These are phyloP conservation scores for Epinotia nisella DNA, from an alignment of 2,888 invertebrate species.

Conservation along the genomic window DNA sequence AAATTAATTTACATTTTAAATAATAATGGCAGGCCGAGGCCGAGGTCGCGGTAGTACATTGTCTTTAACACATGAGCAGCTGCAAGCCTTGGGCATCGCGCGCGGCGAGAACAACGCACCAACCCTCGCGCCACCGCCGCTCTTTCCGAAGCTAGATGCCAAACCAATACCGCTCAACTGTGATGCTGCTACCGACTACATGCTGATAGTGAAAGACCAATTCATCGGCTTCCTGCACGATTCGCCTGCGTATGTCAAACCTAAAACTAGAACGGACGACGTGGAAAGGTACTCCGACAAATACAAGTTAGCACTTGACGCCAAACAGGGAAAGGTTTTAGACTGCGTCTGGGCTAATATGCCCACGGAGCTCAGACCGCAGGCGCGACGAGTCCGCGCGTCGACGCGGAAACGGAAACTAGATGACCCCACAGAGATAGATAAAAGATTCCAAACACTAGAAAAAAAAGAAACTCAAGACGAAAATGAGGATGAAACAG, in stretches of 20 bases:
- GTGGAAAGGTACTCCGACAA: slow-evolving; percentile 86
- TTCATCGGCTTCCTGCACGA: slow-evolving; percentile 89
- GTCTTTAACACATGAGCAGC: slow-evolving; percentile 84
- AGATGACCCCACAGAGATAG: slow-evolving; percentile 70
- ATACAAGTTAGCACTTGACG: slow-evolving; percentile 79
- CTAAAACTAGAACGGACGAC: slow-evolving; percentile 77
- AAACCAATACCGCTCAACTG: slow-evolving; percentile 82
- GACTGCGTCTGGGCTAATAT: slow-evolving; percentile 86
- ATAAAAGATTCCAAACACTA: slow-evolving; percentile 85
- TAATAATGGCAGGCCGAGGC: slow-evolving; percentile 75
- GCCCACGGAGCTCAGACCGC: slow-evolving; percentile 86
- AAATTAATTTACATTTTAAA: slow-evolving; percentile 6
- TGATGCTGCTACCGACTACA: slow-evolving; percentile 87
- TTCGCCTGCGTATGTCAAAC: slow-evolving; percentile 86
- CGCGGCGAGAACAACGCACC: slow-evolving; percentile 83
- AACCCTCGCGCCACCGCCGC: slow-evolving; percentile 83
- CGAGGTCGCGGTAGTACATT: slow-evolving; percentile 80
- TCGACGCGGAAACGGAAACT: slow-evolving; percentile 69
- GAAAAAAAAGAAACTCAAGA: slow-evolving; percentile 87
- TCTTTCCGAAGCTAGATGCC: slow-evolving; percentile 85
- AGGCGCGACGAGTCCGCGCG: slow-evolving; percentile 68
- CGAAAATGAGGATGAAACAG: slow-evolving; percentile 75
- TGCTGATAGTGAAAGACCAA: slow-evolving; percentile 89
- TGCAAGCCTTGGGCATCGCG: slow-evolving; percentile 83
- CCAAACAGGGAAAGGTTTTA: slow-evolving; percentile 74